Conservation (phyloP, 2,113 vertebrate genomes). For the Microtus montanus region DNA sequence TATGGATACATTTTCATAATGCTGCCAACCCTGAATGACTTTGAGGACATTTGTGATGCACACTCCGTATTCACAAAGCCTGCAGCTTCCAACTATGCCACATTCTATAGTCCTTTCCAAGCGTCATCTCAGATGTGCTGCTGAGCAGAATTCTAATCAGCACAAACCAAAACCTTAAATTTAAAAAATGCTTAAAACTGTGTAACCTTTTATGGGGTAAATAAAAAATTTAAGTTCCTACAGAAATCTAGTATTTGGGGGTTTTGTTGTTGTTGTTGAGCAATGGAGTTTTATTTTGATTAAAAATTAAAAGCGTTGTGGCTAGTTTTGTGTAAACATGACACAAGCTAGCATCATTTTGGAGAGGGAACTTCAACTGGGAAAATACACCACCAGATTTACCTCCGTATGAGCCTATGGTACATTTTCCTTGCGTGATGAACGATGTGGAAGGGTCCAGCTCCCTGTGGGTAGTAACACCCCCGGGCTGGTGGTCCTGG, state of each 20-base stretch:
- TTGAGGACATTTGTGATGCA: neutral
- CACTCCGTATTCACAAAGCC: neutral
- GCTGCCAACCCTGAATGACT: neutral
- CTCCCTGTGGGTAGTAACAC: no score
- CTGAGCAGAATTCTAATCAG: slow-evolving; percentile 25
- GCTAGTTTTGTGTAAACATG: neutral
- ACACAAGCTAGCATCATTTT: neutral
- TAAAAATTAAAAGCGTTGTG: neutral
- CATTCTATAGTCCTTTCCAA: neutral
- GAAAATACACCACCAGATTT: neutral
- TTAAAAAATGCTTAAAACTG: slow-evolving; percentile 30
- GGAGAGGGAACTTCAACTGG: neutral
- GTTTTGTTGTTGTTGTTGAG: neutral
- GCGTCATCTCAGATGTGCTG: neutral
- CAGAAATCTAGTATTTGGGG: neutral
- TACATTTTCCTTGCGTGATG: neutral
- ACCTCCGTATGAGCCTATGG: neutral
- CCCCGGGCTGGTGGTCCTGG: neutral
- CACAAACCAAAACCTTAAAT: slow-evolving; percentile 7
- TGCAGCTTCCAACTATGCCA: neutral
- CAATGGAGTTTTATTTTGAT: neutral
- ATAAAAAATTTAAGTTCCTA: slow-evolving; percentile 10
- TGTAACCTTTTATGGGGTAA: neutral
- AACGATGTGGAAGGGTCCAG: neutral
- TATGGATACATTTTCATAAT: neutral